These are phyloP conservation scores for Melikaiella ostensackeni DNA, from an alignment of 2,888 invertebrate species.

Conservation along the genomic window DNA sequence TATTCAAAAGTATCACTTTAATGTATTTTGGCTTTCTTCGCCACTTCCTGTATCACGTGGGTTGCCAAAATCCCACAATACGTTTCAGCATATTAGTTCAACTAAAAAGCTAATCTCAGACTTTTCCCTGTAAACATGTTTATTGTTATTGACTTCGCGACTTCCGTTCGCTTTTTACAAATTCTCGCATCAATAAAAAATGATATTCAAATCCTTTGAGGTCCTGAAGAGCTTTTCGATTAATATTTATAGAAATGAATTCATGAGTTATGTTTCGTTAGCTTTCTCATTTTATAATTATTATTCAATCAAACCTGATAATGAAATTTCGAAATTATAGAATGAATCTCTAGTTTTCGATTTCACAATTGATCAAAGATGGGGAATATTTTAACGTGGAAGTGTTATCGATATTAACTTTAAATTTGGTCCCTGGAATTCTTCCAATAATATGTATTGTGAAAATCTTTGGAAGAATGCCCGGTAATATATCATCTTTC, in stretches of 20 bases:
- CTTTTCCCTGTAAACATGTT: slow-evolving; percentile 11
- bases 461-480: slow-evolving; percentile 32
- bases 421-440: slow-evolving; percentile 15
- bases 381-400: not conserved
- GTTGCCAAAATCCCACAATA: slow-evolving; percentile 27
- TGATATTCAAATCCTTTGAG: no score
- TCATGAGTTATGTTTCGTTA: not conserved
- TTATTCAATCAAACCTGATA: no score
- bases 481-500: slow-evolving; percentile 16
- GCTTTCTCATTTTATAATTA: no score
- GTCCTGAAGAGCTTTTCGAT: not conserved
- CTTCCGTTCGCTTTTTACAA: not conserved
- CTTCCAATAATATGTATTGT: slow-evolving; percentile 17
- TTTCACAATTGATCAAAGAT: not conserved
- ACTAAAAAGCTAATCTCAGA: slow-evolving; percentile 7
- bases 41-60: not conserved
- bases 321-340: no score
- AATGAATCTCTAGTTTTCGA: no score
- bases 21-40: slow-evolving; percentile 6
- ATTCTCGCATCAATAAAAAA: not conserved
- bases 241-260: not conserved
- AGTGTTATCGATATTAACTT: not conserved
- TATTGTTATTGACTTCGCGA: not conserved
- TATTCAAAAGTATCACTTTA: not conserved
- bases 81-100: not conserved